Evolutionary conservation across 2,113 vertebrate genomes (phyloP).

Genomic region (Seriola aureovittata): DNA sequence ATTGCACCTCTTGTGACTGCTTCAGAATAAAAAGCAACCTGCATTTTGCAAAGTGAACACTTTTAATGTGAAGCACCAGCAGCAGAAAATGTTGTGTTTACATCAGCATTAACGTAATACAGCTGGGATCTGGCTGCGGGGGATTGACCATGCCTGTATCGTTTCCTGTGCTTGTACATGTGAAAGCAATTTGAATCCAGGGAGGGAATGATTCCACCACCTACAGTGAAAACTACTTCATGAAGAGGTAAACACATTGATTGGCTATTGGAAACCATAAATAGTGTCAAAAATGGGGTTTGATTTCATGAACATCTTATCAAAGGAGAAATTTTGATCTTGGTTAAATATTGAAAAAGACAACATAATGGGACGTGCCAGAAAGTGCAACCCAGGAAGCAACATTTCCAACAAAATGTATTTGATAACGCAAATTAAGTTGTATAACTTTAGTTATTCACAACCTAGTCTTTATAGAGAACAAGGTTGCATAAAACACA

Average conservation of each 20-base stretch:
- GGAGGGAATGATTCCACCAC: too few species aligned
- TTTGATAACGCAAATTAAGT: background rate
- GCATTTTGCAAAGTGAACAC: background rate
- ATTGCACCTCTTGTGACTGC: background rate
- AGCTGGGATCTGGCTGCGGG: too few species aligned
- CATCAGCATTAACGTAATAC: background rate
- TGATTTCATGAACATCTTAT: background rate
- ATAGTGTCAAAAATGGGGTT: background rate
- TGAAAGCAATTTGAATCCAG: too few species aligned
- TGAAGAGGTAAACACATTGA: background rate
- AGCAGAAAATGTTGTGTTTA: background rate
- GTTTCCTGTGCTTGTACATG: too few species aligned
- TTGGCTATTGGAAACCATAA: background rate
- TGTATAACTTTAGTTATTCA: too few species aligned
- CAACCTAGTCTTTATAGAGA: background rate
- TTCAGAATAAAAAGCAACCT: background rate
- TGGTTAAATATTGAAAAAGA: too few species aligned
- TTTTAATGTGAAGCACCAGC: background rate
- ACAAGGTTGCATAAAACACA: background rate
- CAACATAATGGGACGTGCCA: too few species aligned
- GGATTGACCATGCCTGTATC: too few species aligned
- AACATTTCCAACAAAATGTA: background rate
- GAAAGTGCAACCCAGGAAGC: too few species aligned
- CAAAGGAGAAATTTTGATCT: too few species aligned
- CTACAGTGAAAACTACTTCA: too few species aligned